phyloP scores from a whole-genome alignment of 2,113 vertebrate species.

The Danionella cerebrum region DNA sequence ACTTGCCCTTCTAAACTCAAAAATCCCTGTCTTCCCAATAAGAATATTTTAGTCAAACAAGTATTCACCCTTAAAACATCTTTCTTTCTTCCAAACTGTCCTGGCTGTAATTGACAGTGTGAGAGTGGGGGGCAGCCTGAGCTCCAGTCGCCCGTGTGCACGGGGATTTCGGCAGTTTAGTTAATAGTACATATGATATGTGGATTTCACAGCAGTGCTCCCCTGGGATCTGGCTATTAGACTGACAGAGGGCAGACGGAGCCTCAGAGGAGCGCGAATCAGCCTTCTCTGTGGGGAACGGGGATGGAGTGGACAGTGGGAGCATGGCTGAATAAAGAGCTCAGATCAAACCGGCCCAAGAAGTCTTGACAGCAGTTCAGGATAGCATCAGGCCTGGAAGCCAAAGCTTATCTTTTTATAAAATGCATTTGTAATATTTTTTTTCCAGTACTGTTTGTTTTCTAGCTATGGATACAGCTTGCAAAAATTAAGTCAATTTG shows the following conservation, averaged over 20 bases:
- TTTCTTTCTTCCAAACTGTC: not conserved
- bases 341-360: not conserved
- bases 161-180: conserved; percentile 40
- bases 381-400: not conserved
- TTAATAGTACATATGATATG: conserved; percentile 50
- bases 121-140: not conserved
- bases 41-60: no score
- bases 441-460: no score
- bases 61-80: not conserved
- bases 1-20: no score
- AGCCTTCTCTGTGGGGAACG: conserved; percentile 9
- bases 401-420: no score
- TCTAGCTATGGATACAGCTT: no score
- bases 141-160: conserved; percentile 16
- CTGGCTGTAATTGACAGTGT: not conserved
- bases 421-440: no score
- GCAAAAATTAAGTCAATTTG: no score
- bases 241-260: conserved; percentile 34
- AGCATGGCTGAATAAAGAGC: not conserved
- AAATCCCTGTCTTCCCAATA: no score
- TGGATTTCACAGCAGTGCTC: conserved; percentile 43
- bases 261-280: conserved; percentile 26
- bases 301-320: not conserved
- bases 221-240: conserved; percentile 35
- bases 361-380: not conserved